phyloP scores from a whole-genome alignment of 2,113 vertebrate species.

The Pluvialis apricaria region DNA sequence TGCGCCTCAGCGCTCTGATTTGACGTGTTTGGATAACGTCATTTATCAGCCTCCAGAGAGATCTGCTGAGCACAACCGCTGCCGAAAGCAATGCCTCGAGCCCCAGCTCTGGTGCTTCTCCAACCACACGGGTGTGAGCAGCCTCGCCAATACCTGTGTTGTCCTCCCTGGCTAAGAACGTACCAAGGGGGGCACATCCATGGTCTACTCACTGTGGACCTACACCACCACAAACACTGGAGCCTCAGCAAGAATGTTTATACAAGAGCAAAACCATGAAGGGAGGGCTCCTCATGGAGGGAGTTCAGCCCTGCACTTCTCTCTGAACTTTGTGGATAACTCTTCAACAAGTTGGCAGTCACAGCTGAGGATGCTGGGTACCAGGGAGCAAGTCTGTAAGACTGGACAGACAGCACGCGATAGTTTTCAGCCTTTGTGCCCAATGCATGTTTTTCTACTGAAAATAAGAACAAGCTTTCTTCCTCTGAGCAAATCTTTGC shows the following conservation, averaged over 20 bases:
- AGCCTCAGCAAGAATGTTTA: background rate
- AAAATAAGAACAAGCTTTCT: background rate
- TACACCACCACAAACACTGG: background rate
- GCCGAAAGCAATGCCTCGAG: background rate
- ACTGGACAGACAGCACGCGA: background rate
- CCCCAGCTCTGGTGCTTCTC: background rate
- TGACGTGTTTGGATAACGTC: background rate
- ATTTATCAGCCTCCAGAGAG: constrained; percentile 7
- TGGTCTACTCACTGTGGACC: rapidly evolving
- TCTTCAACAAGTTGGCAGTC: background rate
- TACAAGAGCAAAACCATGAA: background rate
- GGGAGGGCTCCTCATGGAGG: background rate
- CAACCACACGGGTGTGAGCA: rapidly evolving
- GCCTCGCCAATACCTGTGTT: background rate
- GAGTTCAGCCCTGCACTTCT: background rate
- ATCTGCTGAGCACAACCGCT: background rate
- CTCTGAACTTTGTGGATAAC: background rate
- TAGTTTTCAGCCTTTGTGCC: background rate
- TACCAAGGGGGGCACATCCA: background rate
- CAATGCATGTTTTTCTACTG: background rate
- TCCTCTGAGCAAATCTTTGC: background rate
- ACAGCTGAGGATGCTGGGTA: background rate
- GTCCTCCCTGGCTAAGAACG: background rate
- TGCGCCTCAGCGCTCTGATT: background rate
- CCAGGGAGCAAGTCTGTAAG: background rate